Base-by-base conservation (phyloP, 1,140 invertebrate genomes). In the Mamestra configurata region DNA sequence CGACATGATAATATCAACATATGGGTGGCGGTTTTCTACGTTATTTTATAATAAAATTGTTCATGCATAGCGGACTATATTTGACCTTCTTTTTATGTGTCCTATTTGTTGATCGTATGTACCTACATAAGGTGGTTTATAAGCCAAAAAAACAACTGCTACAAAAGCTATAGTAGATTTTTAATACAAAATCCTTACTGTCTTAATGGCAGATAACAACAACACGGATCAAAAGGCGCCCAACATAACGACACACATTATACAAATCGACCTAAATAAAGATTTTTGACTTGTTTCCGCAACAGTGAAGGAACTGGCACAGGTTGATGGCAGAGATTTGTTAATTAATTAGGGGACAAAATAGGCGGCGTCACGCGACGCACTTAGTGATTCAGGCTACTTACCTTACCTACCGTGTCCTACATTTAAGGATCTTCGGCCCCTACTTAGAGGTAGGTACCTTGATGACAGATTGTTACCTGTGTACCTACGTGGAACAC, bases 261-360 rank as follows among this genome's bases (percentile, higher is more conserved):
- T 51, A 55, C 46, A 68, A 77, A 77, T 77, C 59, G 75, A 77
- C 75, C 75, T 68, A 53, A 68, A 77, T 77, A 77, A 43, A 77
- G 59, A 68, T 55, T 66, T 51, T 77, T 64, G 57, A 64, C 73
- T 64, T 77, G 40, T 49, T 31, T 40, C 40, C 73, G 20, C 43
- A 27, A 22, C 55, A 57, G 11, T 13, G 27, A 82, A 75, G 84
- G 76, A 90, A 90, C 77, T 90, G 86, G 89, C 86, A 77, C 87
- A 84, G 83, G 82, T 84, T 92, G 92, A 91, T 92, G 86, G 72
- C 82, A 49, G 83, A 85, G 89, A 86, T 90, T 90, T 88, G 86
- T 83, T 90, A 88, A 91, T 91, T 93, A 91, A 92, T 92, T 92
- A 92, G 84, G 82, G 79, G 82, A 89, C 84, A 84, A 83, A 83